These are phyloP conservation scores for Pyralis farinalis DNA, from an alignment of 2,888 invertebrate species.

Conservation along the genomic window DNA sequence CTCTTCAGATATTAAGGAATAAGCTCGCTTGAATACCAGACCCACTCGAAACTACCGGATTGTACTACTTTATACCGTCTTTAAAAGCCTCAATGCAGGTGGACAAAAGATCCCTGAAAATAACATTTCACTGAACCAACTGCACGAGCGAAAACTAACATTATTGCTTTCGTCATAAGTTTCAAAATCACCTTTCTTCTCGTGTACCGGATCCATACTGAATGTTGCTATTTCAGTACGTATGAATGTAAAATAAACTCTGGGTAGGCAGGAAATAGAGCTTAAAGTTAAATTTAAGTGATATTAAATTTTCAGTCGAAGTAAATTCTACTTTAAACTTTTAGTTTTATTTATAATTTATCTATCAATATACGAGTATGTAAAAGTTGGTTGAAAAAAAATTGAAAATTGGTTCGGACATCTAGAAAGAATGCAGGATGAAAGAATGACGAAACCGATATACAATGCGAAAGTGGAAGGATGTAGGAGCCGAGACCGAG, in stretches of 20 bases:
- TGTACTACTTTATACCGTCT: neutral
- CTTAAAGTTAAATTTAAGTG: neutral
- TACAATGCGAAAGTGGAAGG: no score
- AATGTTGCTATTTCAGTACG: no score
- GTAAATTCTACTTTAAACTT: neutral
- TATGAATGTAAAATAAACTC: neutral
- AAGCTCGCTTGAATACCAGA: no score
- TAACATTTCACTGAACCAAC: neutral
- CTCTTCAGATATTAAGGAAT: no score
- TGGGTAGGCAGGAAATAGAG: neutral
- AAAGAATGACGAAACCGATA: no score
- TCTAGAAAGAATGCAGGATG: no score
- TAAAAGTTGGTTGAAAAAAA: no score
- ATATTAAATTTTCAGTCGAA: neutral
- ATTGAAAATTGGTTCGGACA: no score
- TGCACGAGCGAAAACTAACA: neutral
- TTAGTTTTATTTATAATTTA: constrained; percentile 11
- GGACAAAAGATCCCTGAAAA: constrained; percentile 6
- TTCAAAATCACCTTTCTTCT: neutral
- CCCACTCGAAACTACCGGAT: constrained; percentile 2
- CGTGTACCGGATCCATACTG: neutral
- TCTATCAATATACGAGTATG: no score
- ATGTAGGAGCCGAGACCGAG: no score
- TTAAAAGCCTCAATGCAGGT: constrained; percentile 3
- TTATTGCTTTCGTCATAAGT: neutral